Evolutionary conservation across 2,888 invertebrate species (phyloP), one percentile per base, ranked within the genome.

Genomic region (Platynereis dumerilii): DNA sequence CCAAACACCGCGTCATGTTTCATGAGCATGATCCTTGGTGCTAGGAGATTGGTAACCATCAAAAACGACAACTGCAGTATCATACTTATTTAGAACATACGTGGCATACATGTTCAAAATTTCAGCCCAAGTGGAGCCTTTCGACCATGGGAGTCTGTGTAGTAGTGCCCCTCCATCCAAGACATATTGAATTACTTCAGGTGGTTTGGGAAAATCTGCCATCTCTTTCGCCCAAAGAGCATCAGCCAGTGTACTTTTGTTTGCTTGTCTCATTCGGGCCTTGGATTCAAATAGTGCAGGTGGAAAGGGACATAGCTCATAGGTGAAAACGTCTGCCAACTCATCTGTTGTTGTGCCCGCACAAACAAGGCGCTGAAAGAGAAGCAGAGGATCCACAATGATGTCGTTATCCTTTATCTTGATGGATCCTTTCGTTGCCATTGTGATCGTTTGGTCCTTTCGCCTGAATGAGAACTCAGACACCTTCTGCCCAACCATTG

Each of bases 11-110:
- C 62, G 15, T 62, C 62, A 29, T 26, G 5, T 29, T 64, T 42
- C n/a, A 15, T 75, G 72, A 1, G 74, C 68, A 10, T 34, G 34
- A 39, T 75, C 72, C 56, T 74, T 76, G 17, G 73, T 75, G 12
- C 71, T 62, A 26, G 68, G 69, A 17, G 26, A 15, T 10, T 22
- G 29, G 59, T 76, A 75, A 2, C 77, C 73, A 69, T 75, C 76
- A 68, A 76, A 76, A 1, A 75, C 72, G 60, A 69, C 59, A 10
- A 63, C 68, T 17, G 69, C 24, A 3, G 58, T 42, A 7, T 45
- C 59, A 57, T 70, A 74, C 22, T 62, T 63, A 20, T 48, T 59
- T 59, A 5, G 5, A 17, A 39, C 42, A 39, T 39, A 58, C 7
- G 5, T 20, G 3, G 24, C 39, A 20, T 58, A 39, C 34, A 22